Conservation (phyloP, 2,797 vertebrate genomes). For the Ateles fusciceps region DNA sequence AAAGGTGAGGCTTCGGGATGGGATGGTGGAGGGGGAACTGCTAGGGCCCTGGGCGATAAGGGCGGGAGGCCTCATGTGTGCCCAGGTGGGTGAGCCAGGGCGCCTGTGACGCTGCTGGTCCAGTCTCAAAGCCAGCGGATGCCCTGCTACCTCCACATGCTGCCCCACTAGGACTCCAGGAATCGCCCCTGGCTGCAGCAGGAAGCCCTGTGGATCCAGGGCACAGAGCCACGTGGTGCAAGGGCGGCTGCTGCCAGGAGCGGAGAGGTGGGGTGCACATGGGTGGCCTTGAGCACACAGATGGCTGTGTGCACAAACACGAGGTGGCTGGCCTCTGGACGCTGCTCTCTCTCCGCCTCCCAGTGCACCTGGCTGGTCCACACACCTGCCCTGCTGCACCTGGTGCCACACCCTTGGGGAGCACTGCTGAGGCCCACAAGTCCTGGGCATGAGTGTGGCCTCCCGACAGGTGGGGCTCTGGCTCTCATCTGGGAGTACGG, state of each 20-base stretch:
- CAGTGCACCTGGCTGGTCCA: not conserved
- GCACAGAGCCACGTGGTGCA: not conserved
- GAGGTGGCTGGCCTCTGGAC: not conserved
- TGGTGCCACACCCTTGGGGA: not conserved
- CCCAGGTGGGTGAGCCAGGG: not conserved
- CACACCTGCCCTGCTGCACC: not conserved
- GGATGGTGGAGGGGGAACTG: not conserved
- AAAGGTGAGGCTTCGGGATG: not conserved
- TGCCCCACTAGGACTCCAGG: not conserved
- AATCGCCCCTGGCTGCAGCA: not conserved
- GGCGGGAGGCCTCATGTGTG: not conserved
- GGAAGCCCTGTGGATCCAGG: not conserved
- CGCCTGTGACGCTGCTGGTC: fast-evolving
- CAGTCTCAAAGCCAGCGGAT: fast-evolving
- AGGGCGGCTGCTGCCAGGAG: not conserved
- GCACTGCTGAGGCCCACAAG: not conserved
- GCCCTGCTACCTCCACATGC: no score
- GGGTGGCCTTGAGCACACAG: no score
- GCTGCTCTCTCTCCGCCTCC: not conserved
- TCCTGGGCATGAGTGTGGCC: not conserved
- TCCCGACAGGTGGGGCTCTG: not conserved
- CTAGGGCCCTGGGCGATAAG: not conserved
- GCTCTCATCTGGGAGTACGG: not conserved
- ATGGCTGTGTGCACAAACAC: no score
- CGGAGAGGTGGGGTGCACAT: not conserved